Evolutionary conservation across 2,113 vertebrate species (phyloP).

Genomic region (Spilogale gracilis): DNA sequence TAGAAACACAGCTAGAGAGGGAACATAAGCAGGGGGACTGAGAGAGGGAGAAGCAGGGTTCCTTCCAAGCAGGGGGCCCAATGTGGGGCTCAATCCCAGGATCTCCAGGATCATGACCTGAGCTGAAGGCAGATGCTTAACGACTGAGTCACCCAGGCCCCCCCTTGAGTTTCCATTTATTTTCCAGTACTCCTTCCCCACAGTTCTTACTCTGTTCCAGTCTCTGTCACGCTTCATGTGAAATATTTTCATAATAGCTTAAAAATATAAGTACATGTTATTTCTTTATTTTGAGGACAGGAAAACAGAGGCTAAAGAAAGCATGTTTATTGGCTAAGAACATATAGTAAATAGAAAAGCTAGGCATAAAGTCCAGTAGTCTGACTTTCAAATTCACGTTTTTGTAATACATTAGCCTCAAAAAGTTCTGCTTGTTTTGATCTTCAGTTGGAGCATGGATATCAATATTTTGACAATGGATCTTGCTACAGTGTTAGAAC

Average conservation of each 20-base stretch:
- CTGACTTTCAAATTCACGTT: background rate
- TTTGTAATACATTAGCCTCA: background rate
- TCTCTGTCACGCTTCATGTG: background rate
- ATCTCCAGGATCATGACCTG: no score
- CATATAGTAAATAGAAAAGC: background rate
- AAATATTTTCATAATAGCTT: background rate
- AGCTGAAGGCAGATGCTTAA: no score
- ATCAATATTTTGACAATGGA: background rate
- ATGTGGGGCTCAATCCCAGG: no score
- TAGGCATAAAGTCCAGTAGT: background rate
- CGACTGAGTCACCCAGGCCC: no score
- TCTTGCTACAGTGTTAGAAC: background rate
- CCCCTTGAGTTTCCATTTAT: background rate
- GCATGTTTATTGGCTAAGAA: background rate
- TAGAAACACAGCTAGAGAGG: no score
- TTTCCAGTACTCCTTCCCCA: background rate
- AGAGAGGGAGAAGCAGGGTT: no score
- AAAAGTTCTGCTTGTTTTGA: background rate
- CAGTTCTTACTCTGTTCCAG: background rate
- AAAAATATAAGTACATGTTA: background rate
- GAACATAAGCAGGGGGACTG: no score
- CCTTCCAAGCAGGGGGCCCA: no score
- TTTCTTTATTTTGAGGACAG: background rate
- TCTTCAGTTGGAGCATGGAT: background rate
- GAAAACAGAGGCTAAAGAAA: background rate